Evolutionary conservation across 2,888 invertebrate species (phyloP), one percentile per base, ranked within the genome.

Genomic region (Drosophila longiperda): DNA sequence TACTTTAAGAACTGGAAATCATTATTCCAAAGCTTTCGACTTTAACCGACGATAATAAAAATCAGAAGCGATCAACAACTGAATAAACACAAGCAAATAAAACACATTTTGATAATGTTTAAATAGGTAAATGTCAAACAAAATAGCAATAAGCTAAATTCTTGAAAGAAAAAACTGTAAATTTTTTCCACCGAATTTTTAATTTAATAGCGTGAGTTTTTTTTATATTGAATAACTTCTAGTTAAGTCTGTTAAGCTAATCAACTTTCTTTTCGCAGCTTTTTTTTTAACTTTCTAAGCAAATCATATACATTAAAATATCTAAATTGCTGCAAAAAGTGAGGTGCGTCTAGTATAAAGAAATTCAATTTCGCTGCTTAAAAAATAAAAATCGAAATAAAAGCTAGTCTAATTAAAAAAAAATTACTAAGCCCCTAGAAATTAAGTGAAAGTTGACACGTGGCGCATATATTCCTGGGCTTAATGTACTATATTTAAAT

Each of bases 361-460:
- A 23, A 58, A 32, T 59, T 59, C 72, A 23, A 63, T 20, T 59
- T 59, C n/a, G 26, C 38, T 34, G 33, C 15, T 17, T 12, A 20
- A 54, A 53, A 57, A 53, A 65, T 55, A 20, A 55, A 58, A 45
- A 54, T 48, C 7, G 8, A 8, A 40, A 38, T n/a, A 55, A 61
- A 40, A 34, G 33, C 53, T 12, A 38, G 20, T 52, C 33, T 55
- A 67, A 79, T 75, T 70, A 67, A 77, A 67, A 34, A 34, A 54
- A 42, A 26, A 12, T 2, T 58, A 20, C 4, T 45, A 8, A 29
- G 4, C n/a, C 33, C 42, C 0, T 7, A 20, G 23, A 32, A 40
- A 36, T 26, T 0, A 49, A 66, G 66, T 68, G 74, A 77, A 80
- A 78, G 58, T 53, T 61, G 38, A 73, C 63, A 53, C 53, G 49